Evolutionary conservation across 2,113 vertebrate genomes (phyloP).

Genomic region (Scopus umbretta): DNA sequence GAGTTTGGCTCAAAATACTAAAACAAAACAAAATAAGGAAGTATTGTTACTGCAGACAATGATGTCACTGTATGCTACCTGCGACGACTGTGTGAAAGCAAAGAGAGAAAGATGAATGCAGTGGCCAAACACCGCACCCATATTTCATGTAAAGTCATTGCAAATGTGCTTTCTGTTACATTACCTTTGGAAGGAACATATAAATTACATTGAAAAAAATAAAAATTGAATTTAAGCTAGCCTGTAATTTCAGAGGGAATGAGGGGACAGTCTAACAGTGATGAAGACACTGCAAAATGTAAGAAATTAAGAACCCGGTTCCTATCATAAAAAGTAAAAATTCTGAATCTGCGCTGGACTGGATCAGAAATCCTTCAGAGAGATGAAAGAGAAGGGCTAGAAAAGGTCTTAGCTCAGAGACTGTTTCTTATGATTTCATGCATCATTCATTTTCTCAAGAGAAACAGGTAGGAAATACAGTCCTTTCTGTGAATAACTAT

Average conservation of each 20-base stretch:
- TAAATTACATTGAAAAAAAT: background rate
- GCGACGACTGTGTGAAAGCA: background rate
- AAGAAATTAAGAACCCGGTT: background rate
- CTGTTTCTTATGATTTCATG: background rate
- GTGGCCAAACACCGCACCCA: background rate
- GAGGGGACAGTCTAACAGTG: background rate
- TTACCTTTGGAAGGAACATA: background rate
- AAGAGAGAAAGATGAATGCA: background rate
- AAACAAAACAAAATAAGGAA: background rate
- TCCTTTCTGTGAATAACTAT: background rate
- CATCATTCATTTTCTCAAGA: conserved; percentile 21
- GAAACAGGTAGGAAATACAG: background rate
- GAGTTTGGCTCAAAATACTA: conserved; percentile 7
- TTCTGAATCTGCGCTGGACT: background rate
- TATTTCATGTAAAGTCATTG: background rate
- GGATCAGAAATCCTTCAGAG: background rate
- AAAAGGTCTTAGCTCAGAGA: background rate
- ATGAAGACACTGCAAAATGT: background rate
- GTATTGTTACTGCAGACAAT: background rate
- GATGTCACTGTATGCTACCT: background rate
- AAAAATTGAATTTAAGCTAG: background rate
- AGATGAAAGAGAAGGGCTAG: background rate
- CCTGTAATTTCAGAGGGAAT: background rate
- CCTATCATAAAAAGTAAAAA: background rate
- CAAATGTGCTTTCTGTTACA: background rate